Percentiles rank a stretch among this genome's conserved stretches.
These are phyloP conservation scores for Uloborus plumipes DNA, from an alignment of 2,888 invertebrate genomes.

Conservation along the genomic window DNA sequence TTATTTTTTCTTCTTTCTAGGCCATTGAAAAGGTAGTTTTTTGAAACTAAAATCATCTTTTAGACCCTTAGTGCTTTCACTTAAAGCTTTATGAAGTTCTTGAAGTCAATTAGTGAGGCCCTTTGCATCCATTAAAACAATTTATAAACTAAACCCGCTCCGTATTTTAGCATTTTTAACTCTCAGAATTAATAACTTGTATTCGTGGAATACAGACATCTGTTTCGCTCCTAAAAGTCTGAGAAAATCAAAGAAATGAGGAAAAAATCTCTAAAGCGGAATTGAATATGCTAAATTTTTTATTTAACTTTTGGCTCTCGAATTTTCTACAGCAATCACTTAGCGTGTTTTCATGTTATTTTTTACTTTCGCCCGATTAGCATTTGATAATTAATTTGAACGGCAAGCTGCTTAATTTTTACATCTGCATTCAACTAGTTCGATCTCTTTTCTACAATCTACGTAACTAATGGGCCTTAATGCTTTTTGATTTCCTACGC, in stretches of 20 bases:
- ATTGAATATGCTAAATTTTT: slow-evolving; percentile 51
- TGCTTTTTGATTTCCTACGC: slow-evolving; percentile 37
- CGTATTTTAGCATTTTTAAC: slow-evolving; percentile 28
- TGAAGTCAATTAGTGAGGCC: slow-evolving; percentile 46
- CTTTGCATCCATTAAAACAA: slow-evolving; percentile 46
- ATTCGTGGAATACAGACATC: slow-evolving; percentile 50
- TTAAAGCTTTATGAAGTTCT: slow-evolving; percentile 20
- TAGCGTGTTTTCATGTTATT: slow-evolving; percentile 34
- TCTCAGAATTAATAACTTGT: slow-evolving; percentile 42
- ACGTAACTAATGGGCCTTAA: slow-evolving; percentile 49
- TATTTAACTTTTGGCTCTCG: slow-evolving; percentile 33
- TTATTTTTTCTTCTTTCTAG: neutral
- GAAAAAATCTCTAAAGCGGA: slow-evolving; percentile 36
- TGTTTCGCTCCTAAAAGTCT: slow-evolving; percentile 32
- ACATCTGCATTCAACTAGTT: slow-evolving; percentile 48
- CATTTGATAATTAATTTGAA: slow-evolving; percentile 57
- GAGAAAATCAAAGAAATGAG: slow-evolving; percentile 25
- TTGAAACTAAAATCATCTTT: no score
- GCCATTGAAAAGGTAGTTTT: slow-evolving; percentile 10
- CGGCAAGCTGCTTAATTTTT: slow-evolving; percentile 45
- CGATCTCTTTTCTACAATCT: slow-evolving; percentile 42
- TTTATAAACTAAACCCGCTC: slow-evolving; percentile 35
- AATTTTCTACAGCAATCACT: slow-evolving; percentile 25
- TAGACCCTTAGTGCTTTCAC: slow-evolving; percentile 12
- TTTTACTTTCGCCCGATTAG: slow-evolving; percentile 40